Conservation (phyloP, 2,797 vertebrate species). For the Acestrorhynchus altus region DNA sequence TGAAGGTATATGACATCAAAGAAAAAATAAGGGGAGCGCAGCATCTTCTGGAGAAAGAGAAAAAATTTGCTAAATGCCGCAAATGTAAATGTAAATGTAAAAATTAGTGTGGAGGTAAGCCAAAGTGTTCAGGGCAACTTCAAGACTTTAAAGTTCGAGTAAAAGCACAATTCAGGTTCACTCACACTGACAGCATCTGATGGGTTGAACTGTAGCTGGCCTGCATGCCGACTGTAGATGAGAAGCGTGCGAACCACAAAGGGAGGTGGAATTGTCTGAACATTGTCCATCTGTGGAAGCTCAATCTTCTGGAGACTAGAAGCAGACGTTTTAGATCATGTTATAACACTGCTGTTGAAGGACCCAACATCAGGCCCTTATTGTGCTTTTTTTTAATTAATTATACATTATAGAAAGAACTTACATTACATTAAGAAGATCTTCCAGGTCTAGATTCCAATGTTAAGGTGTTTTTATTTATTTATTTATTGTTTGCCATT, state of each 20-base stretch:
- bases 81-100: too few species aligned
- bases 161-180: neutral
- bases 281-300: slow-evolving; percentile 87
- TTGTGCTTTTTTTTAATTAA: neutral
- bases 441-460: slow-evolving; percentile 85
- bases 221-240: slow-evolving; percentile 86
- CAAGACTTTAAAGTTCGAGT: neutral
- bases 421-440: slow-evolving; percentile 94
- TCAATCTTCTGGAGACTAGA: slow-evolving; percentile 91
- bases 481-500: too few species aligned
- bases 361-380: neutral
- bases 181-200: slow-evolving; percentile 88
- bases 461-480: too few species aligned
- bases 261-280: slow-evolving; percentile 92
- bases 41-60: slow-evolving; percentile 84
- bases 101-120: neutral
- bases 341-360: neutral
- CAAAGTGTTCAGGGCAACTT: neutral
- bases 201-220: slow-evolving; percentile 85
- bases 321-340: neutral
- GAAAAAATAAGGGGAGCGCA: slow-evolving; percentile 95
- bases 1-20: slow-evolving; percentile 94
- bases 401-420: slow-evolving; percentile 57
- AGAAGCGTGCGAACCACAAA: slow-evolving; percentile 91
- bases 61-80: too few species aligned